phyloP scores from a whole-genome alignment of 2,888 invertebrate species.

The Anoplius nigerrimus region DNA sequence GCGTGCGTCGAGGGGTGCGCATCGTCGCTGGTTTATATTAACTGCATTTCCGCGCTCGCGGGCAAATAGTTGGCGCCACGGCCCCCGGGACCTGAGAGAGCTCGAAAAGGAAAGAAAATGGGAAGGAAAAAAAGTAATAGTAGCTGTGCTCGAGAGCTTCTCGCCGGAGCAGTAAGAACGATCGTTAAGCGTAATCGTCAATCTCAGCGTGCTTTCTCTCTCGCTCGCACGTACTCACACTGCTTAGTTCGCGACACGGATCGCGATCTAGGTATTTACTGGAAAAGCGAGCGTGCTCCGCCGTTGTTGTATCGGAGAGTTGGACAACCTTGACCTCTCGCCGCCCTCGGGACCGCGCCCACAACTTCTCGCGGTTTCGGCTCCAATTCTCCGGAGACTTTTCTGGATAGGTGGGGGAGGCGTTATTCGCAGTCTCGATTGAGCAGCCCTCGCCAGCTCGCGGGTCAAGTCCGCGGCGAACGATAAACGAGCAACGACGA shows the following conservation, averaged over 20 bases:
- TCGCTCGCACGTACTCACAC: too few species aligned
- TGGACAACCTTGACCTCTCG: conserved; percentile 53
- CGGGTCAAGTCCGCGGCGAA: background rate
- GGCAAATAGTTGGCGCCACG: too few species aligned
- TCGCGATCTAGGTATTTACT: conserved; percentile 34
- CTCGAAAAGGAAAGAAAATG: too few species aligned
- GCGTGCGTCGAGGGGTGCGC: too few species aligned
- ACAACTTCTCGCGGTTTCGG: conserved; percentile 52
- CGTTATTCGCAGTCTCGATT: background rate
- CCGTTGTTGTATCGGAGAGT: conserved; percentile 15
- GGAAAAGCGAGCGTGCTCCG: conserved; percentile 19
- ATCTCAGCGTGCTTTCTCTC: conserved; percentile 23
- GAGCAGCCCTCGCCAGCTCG: background rate
- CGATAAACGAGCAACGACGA: too few species aligned
- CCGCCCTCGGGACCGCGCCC: conserved; percentile 40
- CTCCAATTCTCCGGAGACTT: conserved; percentile 33
- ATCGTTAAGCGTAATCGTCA: conserved; percentile 4
- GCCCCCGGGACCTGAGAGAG: too few species aligned
- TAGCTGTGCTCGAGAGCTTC: too few species aligned
- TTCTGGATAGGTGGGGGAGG: background rate
- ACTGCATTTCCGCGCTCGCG: too few species aligned
- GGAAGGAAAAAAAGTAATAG: too few species aligned
- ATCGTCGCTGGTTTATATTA: too few species aligned
- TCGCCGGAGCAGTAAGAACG: too few species aligned
- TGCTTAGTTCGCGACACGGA: conserved; percentile 20